These are phyloP conservation scores for Corythornis madagascariensis DNA, from an alignment of 2,113 vertebrate genomes.

Conservation along the genomic window DNA sequence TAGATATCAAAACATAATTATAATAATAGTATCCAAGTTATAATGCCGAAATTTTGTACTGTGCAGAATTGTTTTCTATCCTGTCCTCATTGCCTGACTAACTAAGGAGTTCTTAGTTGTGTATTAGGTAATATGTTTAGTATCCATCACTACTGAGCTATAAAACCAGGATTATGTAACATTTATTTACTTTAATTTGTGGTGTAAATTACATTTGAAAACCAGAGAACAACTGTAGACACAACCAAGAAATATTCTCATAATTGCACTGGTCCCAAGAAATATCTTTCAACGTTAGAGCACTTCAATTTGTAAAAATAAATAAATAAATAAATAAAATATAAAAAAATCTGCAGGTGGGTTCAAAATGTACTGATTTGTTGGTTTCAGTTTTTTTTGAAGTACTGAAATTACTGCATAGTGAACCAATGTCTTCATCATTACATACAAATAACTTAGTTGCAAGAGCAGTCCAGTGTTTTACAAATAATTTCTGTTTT, in stretches of 20 bases:
- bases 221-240: neutral
- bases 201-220: neutral
- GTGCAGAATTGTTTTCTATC: neutral
- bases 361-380: neutral
- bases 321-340: neutral
- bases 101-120: neutral
- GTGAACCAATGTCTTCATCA: neutral
- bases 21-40: neutral
- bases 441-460: neutral
- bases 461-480: neutral
- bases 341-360: neutral
- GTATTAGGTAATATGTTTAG: neutral
- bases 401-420: neutral
- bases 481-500: neutral
- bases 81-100: neutral
- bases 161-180: rapidly evolving
- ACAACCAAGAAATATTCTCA: neutral
- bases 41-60: neutral
- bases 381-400: neutral
- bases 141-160: neutral
- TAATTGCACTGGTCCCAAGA: neutral
- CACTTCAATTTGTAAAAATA: neutral
- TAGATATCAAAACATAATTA: neutral
- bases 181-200: neutral
- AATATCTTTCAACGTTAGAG: neutral